Evolutionary conservation across 2,797 vertebrate species (phyloP).

Genomic region (Lophius americanus): DNA sequence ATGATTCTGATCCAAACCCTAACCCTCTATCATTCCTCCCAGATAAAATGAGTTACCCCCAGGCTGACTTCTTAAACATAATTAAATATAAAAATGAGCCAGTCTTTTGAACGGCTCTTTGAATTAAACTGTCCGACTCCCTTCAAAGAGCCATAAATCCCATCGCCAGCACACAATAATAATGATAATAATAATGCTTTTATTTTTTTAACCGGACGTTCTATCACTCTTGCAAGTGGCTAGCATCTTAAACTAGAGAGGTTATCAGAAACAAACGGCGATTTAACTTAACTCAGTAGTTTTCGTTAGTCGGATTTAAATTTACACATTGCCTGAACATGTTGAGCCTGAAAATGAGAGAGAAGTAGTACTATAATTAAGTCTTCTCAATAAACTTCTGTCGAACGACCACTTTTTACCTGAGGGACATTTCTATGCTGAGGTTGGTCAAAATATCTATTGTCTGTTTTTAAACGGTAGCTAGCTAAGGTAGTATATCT

Average conservation of each 20-base stretch:
- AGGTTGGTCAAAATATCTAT: conserved; percentile 74
- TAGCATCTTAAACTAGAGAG: conserved; percentile 51
- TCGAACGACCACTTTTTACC: conserved; percentile 52
- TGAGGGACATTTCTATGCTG: conserved; percentile 57
- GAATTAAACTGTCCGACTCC: too few relatives aligned
- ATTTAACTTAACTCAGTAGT: conserved; percentile 32
- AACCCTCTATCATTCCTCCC: too few relatives aligned
- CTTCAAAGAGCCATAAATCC: too few relatives aligned
- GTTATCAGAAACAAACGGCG: conserved; percentile 38
- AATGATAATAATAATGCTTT: conserved; percentile 31
- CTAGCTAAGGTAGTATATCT: conserved; percentile 54
- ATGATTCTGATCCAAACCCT: too few relatives aligned
- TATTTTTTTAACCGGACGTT: conserved; percentile 62
- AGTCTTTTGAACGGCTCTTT: too few relatives aligned
- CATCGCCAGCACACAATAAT: too few relatives aligned
- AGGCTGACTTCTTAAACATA: too few relatives aligned
- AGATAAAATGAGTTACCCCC: too few relatives aligned
- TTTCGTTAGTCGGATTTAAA: background rate
- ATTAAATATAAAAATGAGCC: too few relatives aligned
- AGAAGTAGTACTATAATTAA: conserved; percentile 6
- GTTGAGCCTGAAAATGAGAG: conserved; percentile 6
- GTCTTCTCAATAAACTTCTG: conserved; percentile 45
- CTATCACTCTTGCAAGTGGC: background rate
- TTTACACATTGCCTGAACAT: background rate
- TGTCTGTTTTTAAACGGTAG: conserved; percentile 65